Percentiles rank a stretch among this genome's conserved stretches.
Evolutionary conservation across 1,140 invertebrate genomes (phyloP).

Genomic region (Drosophila lini): DNA sequence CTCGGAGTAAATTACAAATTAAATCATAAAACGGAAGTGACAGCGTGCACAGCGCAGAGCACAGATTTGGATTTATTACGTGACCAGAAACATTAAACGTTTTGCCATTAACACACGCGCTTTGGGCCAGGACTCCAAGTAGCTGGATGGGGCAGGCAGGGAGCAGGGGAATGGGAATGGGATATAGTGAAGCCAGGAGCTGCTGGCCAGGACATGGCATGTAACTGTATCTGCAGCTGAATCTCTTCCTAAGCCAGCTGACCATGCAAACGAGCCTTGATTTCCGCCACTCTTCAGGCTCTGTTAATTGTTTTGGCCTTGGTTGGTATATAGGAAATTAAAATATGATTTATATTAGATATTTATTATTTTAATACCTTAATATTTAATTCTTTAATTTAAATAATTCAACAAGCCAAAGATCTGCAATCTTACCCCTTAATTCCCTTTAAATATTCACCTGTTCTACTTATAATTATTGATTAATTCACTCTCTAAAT

Average conservation of each 20-base stretch:
- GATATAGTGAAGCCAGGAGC: conserved; percentile 19
- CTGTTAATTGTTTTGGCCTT: conserved; percentile 18
- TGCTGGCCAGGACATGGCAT: conserved; percentile 19
- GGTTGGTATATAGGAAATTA: not conserved
- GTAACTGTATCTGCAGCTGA: conserved; percentile 17
- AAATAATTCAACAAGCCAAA: not conserved
- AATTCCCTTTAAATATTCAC: too few species aligned
- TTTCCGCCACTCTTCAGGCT: not conserved
- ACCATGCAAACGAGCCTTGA: conserved; percentile 34
- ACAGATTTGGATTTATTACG: conserved; percentile 83
- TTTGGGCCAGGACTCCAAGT: conserved; percentile 22
- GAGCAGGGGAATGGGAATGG: not conserved
- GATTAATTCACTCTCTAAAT: not conserved
- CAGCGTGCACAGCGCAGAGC: conserved; percentile 75
- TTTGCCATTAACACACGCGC: conserved; percentile 79
- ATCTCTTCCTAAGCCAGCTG: conserved; percentile 11
- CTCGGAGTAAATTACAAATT: conserved; percentile 82
- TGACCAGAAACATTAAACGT: conserved; percentile 83
- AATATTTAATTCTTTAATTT: too few species aligned
- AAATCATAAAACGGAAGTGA: conserved; percentile 83
- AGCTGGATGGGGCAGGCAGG: not conserved
- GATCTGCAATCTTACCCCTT: not conserved
- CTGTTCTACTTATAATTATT: not conserved
- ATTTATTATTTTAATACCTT: too few species aligned
- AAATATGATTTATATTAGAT: not conserved